A percentile compares a stretch with the other conserved stretches of the same genome.
phyloP scores from a whole-genome alignment of 2,888 invertebrate genomes.

The Leptinotarsa haldemani region DNA sequence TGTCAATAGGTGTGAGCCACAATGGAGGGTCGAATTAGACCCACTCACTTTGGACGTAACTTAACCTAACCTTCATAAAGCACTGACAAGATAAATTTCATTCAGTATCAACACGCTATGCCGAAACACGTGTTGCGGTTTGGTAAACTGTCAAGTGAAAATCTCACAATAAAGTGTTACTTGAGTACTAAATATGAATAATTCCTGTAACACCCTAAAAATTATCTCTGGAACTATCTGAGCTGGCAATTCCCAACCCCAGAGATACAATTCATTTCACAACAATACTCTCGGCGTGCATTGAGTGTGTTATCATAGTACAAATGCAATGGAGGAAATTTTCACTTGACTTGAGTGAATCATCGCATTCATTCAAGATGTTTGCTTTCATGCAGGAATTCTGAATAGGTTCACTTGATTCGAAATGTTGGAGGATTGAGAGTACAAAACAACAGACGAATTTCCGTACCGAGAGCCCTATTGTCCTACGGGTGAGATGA shows the following conservation, averaged over 20 bases:
- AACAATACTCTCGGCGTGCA: constrained; percentile 33
- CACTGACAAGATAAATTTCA: no score
- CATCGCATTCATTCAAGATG: constrained; percentile 38
- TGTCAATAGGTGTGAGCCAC: no score
- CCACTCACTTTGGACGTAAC: no score
- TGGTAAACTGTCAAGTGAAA: no score
- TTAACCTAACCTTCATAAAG: no score
- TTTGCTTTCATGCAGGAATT: constrained; percentile 32
- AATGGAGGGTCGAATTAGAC: no score
- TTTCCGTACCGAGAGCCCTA: constrained; percentile 55
- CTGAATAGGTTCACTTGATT: constrained; percentile 42
- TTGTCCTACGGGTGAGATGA: constrained; percentile 56
- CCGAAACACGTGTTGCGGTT: no score
- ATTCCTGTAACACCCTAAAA: no score
- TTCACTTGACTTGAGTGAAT: constrained; percentile 34
- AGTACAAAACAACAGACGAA: constrained; percentile 59
- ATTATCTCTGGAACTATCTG: no score
- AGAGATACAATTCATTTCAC: neutral
- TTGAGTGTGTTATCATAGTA: constrained; percentile 33
- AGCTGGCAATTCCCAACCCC: neutral
- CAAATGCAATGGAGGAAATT: constrained; percentile 31
- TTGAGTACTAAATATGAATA: no score
- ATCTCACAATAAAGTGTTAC: no score
- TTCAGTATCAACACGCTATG: no score
- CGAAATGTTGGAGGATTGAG: constrained; percentile 56